Evolutionary conservation across 2,888 invertebrate genomes (phyloP).

Genomic region (Athrips mouffetella): DNA sequence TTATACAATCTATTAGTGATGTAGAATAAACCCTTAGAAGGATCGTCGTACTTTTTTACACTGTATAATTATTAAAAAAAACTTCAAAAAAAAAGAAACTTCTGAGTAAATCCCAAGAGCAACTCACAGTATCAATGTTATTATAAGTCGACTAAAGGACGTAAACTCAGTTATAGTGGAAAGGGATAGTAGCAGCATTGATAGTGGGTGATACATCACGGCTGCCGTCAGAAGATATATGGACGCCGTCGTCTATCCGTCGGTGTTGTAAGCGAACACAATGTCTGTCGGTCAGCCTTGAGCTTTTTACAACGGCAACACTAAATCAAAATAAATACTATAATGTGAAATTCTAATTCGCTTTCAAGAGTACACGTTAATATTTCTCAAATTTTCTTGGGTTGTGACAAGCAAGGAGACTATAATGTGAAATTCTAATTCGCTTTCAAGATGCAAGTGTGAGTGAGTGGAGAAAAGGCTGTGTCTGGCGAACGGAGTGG

Average conservation of each 20-base stretch:
- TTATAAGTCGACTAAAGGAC: neutral
- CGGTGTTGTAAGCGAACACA: conserved; percentile 36
- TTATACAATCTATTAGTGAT: too few species aligned
- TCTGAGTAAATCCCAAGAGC: too few species aligned
- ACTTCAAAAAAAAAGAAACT: too few species aligned
- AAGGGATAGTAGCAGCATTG: conserved; percentile 34
- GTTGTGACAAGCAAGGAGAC: neutral
- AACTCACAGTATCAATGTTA: conserved; percentile 33
- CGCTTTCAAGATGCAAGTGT: conserved; percentile 22
- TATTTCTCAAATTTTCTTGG: too few species aligned
- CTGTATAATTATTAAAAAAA: too few species aligned
- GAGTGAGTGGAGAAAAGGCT: conserved; percentile 50
- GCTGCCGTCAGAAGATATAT: conserved; percentile 52
- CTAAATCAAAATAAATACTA: neutral
- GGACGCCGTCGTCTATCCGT: conserved; percentile 50
- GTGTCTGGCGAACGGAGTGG: conserved; percentile 46
- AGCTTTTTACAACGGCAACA: conserved; percentile 3
- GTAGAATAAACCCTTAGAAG: too few species aligned
- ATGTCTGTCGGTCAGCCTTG: conserved; percentile 23
- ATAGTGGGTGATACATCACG: conserved; percentile 55
- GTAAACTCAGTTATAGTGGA: neutral
- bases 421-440: conserved; percentile 7
- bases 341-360: conserved; percentile 6
- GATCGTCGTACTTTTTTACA: too few species aligned
- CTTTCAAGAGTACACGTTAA: too few species aligned